These are phyloP conservation scores for Maconellicoccus hirsutus DNA, from an alignment of 1,140 invertebrate species.

Conservation along the genomic window DNA sequence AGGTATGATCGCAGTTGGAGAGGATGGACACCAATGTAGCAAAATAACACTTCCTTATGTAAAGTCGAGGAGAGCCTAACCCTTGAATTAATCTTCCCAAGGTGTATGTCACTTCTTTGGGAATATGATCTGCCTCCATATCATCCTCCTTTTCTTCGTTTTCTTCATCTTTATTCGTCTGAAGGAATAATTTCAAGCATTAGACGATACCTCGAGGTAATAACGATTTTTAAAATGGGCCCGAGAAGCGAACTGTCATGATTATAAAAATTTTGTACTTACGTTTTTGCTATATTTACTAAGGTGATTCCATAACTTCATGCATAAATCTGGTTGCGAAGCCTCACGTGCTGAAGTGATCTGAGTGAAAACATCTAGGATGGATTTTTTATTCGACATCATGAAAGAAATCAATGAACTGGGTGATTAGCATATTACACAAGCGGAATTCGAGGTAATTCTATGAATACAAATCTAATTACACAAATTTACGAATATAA, in stretches of 20 bases:
- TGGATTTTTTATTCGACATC: not conserved
- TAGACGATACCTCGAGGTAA: not conserved
- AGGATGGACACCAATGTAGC: constrained; percentile 21
- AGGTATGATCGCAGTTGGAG: not conserved
- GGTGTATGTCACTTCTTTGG: constrained; percentile 24
- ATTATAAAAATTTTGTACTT: not conserved
- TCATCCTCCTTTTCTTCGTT: not conserved
- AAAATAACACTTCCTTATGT: constrained; percentile 22
- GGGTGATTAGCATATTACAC: too few species aligned
- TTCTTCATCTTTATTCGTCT: not conserved
- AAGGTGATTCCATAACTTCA: constrained; percentile 24
- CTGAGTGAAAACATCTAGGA: constrained; percentile 9
- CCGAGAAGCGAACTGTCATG: not conserved
- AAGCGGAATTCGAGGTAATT: too few species aligned
- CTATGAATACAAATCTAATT: too few species aligned
- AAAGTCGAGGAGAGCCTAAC: constrained; percentile 22
- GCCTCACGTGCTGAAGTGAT: not conserved
- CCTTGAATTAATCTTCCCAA: constrained; percentile 24
- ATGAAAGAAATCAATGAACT: too few species aligned
- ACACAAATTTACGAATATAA: too few species aligned
- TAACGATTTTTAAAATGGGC: not conserved
- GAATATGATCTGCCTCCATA: not conserved
- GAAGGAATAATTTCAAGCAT: not conserved
- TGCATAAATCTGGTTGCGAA: constrained; percentile 23
- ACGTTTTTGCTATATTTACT: not conserved